phyloP scores from a whole-genome alignment of 2,888 invertebrate genomes.

The Latrodectus elegans region DNA sequence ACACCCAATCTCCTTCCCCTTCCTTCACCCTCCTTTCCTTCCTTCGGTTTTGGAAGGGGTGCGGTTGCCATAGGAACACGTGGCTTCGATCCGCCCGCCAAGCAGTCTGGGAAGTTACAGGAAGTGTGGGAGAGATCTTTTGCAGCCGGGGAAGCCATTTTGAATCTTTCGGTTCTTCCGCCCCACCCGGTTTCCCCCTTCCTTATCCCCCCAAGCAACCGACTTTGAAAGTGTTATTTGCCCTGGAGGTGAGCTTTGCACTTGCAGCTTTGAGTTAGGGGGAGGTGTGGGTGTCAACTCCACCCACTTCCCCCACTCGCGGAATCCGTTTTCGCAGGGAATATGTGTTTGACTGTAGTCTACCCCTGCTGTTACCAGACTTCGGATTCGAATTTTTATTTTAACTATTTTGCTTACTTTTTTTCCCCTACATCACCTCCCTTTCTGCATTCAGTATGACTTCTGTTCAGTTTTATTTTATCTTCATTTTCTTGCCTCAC shows the following conservation, averaged over 20 bases:
- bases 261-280: slow-evolving; percentile 52
- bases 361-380: slow-evolving; percentile 53
- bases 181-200: slow-evolving; percentile 4
- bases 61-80: slow-evolving; percentile 68
- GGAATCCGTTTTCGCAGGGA: slow-evolving; percentile 1
- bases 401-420: neutral
- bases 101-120: slow-evolving; percentile 59
- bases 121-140: slow-evolving; percentile 51
- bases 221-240: slow-evolving; percentile 29
- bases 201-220: neutral
- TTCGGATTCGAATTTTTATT: neutral
- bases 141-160: slow-evolving; percentile 65
- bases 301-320: neutral
- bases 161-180: slow-evolving; percentile 36
- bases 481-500: neutral
- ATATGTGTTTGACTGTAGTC: slow-evolving; percentile 41
- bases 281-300: slow-evolving; percentile 10
- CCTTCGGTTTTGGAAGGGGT: slow-evolving; percentile 47
- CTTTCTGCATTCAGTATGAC: neutral
- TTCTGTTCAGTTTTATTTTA: slow-evolving; percentile 9
- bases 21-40: neutral
- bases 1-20: slow-evolving; percentile 3
- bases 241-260: slow-evolving; percentile 55
- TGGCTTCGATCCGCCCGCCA: slow-evolving; percentile 67
- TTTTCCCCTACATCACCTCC: neutral